A percentile compares a stretch with the other conserved stretches of the same genome.
These are phyloP conservation scores for Blastomussa wellsi DNA, from an alignment of 92 coral and sea anemone species.

Conservation along the genomic window DNA sequence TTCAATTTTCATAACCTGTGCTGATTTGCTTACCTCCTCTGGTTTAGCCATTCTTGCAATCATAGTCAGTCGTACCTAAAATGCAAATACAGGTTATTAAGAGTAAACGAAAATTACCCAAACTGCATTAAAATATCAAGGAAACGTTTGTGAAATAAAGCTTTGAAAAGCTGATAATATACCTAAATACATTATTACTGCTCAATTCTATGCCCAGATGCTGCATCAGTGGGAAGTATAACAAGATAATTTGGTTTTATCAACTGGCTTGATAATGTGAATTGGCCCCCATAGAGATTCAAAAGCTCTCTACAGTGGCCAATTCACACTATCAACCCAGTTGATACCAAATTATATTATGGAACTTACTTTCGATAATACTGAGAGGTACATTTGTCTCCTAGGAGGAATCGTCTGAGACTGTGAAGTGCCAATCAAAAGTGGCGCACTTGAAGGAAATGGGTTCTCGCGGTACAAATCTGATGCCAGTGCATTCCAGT, in stretches of 20 bases:
- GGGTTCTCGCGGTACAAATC: slow-evolving; percentile 98
- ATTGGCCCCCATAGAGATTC: too few species aligned
- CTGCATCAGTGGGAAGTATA: too few species aligned
- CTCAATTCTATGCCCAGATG: too few species aligned
- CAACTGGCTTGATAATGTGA: too few species aligned
- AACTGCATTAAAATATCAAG: background rate
- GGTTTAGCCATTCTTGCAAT: slow-evolving; percentile 99
- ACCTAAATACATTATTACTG: background rate
- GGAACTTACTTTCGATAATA: slow-evolving; percentile 82
- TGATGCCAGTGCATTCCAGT: slow-evolving; percentile 94
- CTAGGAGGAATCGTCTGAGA: slow-evolving; percentile 92
- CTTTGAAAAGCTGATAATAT: background rate
- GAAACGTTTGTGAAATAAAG: background rate
- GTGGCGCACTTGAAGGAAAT: slow-evolving; percentile 92
- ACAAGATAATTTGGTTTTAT: too few species aligned
- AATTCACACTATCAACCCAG: too few species aligned
- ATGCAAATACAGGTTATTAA: background rate
- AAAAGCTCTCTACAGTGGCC: too few species aligned
- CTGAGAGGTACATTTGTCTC: slow-evolving; percentile 89
- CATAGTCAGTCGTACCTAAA: slow-evolving; percentile 92
- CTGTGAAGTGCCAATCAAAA: slow-evolving; percentile 87
- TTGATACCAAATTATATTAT: background rate
- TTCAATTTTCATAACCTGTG: background rate
- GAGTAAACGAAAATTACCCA: background rate
- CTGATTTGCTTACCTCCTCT: slow-evolving; percentile 74